phyloP scores from a whole-genome alignment of 2,113 vertebrate genomes.

The Bettongia penicillata region DNA sequence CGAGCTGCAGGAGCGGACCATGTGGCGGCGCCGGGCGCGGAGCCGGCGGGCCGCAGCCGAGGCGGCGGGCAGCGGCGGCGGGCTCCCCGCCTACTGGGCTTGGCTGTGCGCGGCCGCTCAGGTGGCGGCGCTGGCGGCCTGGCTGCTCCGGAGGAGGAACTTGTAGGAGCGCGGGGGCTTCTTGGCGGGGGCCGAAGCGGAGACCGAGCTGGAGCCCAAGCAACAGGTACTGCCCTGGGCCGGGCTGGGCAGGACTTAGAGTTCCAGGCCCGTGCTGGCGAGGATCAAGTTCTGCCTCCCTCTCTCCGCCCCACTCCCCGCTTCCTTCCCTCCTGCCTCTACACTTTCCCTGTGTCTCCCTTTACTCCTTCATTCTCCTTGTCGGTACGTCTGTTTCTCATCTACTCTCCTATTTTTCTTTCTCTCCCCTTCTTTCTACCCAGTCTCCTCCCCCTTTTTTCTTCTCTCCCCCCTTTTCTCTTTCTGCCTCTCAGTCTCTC shows the following conservation, averaged over 20 bases:
- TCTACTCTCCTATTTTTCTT: neutral
- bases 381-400: neutral
- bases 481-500: neutral
- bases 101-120: constrained; percentile 81
- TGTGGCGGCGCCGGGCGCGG: constrained; percentile 67
- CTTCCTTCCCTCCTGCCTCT: too few species aligned
- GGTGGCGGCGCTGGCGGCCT: constrained; percentile 81
- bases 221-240: constrained; percentile 72
- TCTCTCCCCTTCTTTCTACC: neutral
- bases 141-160: constrained; percentile 78
- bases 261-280: neutral
- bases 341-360: neutral
- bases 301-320: neutral
- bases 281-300: neutral
- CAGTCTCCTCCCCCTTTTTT: neutral
- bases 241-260: neutral
- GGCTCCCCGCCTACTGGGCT: constrained; percentile 75
- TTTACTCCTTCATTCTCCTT: neutral
- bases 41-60: constrained; percentile 65
- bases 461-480: too few species aligned
- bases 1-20: constrained; percentile 79
- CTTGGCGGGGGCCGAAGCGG: constrained; percentile 75
- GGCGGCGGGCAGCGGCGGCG: constrained; percentile 62
- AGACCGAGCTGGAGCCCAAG: constrained; percentile 75
- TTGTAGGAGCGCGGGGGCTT: constrained; percentile 75